Conservation (phyloP, 2,113 vertebrate species). For the Apodemus speciosus region DNA sequence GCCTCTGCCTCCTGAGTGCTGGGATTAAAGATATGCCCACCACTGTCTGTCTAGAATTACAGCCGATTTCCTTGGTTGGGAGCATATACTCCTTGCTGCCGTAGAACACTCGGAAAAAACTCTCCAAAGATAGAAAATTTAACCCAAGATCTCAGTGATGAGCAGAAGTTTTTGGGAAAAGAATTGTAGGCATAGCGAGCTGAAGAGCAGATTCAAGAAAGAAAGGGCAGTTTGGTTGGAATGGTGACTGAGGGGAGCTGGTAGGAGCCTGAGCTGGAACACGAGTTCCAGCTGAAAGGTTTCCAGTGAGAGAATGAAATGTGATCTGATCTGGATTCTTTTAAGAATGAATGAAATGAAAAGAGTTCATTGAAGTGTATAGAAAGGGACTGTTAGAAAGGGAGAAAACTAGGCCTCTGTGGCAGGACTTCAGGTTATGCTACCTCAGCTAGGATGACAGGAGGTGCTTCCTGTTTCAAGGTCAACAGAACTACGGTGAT, state of each 20-base stretch:
- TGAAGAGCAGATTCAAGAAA: not conserved
- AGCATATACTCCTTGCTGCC: not conserved
- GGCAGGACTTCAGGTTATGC: not conserved
- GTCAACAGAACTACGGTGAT: not conserved
- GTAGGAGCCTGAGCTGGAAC: not conserved
- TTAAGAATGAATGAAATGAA: not conserved
- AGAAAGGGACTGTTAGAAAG: slow-evolving; percentile 16
- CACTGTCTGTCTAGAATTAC: too few species aligned
- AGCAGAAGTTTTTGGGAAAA: slow-evolving; percentile 8
- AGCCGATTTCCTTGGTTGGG: not conserved
- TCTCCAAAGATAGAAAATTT: not conserved
- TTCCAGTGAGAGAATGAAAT: not conserved
- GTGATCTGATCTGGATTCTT: not conserved
- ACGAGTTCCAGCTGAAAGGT: not conserved
- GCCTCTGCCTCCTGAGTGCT: too few species aligned
- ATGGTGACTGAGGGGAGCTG: not conserved
- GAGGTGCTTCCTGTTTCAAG: not conserved
- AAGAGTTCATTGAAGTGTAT: not conserved
- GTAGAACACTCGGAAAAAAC: not conserved
- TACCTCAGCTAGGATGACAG: not conserved
- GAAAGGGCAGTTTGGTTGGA: not conserved
- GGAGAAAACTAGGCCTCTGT: not conserved
- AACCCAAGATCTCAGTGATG: not conserved
- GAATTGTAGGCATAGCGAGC: not conserved
- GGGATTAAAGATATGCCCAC: too few species aligned